Conservation (phyloP, 2,797 vertebrate species). For the Xiphorhynchus erythropygius region DNA sequence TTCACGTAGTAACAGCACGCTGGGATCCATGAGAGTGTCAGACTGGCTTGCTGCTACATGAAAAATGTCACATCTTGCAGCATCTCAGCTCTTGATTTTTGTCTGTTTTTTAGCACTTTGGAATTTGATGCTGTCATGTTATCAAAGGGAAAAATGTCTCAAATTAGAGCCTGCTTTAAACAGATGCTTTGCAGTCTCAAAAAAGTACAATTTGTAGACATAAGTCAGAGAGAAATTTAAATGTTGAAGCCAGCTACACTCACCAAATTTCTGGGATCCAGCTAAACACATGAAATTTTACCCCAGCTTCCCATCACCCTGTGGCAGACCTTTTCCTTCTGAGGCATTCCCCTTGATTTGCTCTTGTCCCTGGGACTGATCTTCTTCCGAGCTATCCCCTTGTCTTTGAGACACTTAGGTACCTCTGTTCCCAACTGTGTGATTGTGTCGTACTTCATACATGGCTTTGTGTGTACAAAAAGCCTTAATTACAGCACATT, state of each 20-base stretch:
- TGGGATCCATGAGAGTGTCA: constrained; percentile 34
- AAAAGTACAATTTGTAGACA: constrained; percentile 1
- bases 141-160: constrained; percentile 43
- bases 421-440: not conserved
- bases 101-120: constrained; percentile 40
- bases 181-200: not conserved
- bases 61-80: constrained; percentile 50
- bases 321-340: not conserved
- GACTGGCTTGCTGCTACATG: constrained; percentile 44
- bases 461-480: not conserved
- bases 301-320: not conserved
- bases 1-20: not conserved
- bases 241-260: not conserved
- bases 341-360: not conserved
- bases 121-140: constrained; percentile 22
- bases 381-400: not conserved
- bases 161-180: constrained; percentile 45
- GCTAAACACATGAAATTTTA: not conserved
- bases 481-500: not conserved
- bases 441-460: not conserved
- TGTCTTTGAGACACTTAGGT: not conserved
- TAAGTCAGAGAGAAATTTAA: not conserved
- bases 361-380: not conserved
- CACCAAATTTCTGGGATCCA: not conserved
- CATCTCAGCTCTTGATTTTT: constrained; percentile 35